These are phyloP conservation scores for Halichondria panicea DNA, from an alignment of 37 sponge, comb jelly and placozoan genomes.

Conservation along the genomic window DNA sequence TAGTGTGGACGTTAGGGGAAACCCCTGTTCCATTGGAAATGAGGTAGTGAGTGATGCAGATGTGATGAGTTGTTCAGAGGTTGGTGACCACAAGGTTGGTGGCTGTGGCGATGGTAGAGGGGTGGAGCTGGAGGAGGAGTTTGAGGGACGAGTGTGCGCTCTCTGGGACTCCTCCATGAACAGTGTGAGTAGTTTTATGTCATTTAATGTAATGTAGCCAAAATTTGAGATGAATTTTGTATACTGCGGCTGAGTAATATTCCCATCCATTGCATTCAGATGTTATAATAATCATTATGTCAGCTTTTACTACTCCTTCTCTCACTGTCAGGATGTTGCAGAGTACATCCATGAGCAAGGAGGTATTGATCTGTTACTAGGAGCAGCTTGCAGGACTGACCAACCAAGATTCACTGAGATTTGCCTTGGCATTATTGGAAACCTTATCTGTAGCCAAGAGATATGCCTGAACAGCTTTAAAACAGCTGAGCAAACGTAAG, in stretches of 20 bases:
- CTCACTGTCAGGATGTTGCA: slow-evolving; percentile 63
- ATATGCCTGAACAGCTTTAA: slow-evolving; percentile 24
- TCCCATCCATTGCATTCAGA: too few relatives aligned
- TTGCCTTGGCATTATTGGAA: slow-evolving; percentile 56
- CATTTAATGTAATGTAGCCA: neutral
- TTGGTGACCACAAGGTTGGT: neutral
- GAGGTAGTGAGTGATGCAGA: neutral
- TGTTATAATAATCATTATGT: too few relatives aligned
- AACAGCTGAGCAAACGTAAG: too few relatives aligned
- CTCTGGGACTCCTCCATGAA: slow-evolving; percentile 71
- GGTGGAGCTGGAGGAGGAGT: neutral
- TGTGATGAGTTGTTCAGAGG: neutral
- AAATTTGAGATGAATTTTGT: too few relatives aligned
- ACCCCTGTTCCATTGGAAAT: neutral
- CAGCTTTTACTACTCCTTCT: too few relatives aligned
- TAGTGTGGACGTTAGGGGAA: neutral
- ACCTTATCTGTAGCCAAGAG: slow-evolving; percentile 50
- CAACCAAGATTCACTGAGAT: slow-evolving; percentile 51
- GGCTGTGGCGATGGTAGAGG: neutral
- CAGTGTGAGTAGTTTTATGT: slow-evolving; percentile 6
- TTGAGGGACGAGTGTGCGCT: slow-evolving; percentile 45
- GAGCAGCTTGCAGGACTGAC: slow-evolving; percentile 17
- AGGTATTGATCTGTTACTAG: slow-evolving; percentile 31
- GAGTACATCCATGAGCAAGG: slow-evolving; percentile 26
- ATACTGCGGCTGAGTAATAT: too few relatives aligned